Evolutionary conservation across 1,140 invertebrate species (phyloP), one percentile per base, ranked within the genome.

Genomic region (Hylyphantes graminicola): DNA sequence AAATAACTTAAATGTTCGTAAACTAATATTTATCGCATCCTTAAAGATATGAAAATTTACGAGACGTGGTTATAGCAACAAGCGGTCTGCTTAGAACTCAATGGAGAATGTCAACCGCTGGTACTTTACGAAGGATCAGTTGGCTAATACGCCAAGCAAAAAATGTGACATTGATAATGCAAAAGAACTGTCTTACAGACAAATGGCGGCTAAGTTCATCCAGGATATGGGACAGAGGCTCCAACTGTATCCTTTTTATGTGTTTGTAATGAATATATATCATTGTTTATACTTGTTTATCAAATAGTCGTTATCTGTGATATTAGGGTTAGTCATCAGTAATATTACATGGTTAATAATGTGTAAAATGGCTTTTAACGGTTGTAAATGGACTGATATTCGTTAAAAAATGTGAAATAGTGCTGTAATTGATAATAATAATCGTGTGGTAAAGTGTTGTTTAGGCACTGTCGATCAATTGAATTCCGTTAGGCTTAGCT

Each of bases 161-260:
- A 94, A 92, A 92, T 93, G 93, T 91, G 96, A 96, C 87, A 94
- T 97, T 91, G 95, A 97, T 90, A 91, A 92, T 88, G 95, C 97
- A 91, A 96, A 97, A 91, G 97, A 98, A 92, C 90, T 98, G 85
- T 94, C 94, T 65, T 96, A 97, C 91, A 92, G 97, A 88, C 97
- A 99, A 91, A 96, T 98, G 91, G 96, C 96, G 87, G 97, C 97
- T 19, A 97, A 97, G 92, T 94, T 98, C 86, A 98, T 98, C 87
- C 97, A 98, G 91, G 96, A 98, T 91, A 98, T 99, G 95, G 97
- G 97, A 86, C 96, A 98, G 91, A 92, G 95, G 86, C 92, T 98
- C 85, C 93, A 95, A 92, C 96, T 98, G 96, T 97, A 96, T 93
- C 90, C 89, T 89, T 85, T 76, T 86, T 75, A 17, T 10, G 15